Base-by-base conservation (phyloP, 2,888 invertebrate species). In the Chelonus formosanus region DNA sequence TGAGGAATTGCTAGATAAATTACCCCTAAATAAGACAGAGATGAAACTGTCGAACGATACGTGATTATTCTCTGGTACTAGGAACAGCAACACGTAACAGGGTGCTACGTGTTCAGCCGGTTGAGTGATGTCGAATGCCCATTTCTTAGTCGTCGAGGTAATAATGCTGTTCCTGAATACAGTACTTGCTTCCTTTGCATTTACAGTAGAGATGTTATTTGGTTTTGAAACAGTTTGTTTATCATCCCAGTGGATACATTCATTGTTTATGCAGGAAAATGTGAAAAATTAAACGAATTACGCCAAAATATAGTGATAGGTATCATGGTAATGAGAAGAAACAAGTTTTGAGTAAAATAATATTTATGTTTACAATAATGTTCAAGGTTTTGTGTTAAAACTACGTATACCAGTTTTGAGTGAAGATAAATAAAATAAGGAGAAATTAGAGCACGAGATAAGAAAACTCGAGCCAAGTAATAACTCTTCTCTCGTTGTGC, bases 401-500 rank as follows among this genome's bases (percentile, higher is more conserved):
- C 20, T 20, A 20, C 1, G 20, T 20, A 20, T 20, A 20, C 20
- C 2, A 20, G 20, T 20, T 20, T 20, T 20, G 5, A 20, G 36
- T 35, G n/a, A 3, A 40, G 40, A 40, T 40, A 57, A 32, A 8
- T n/a, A 47, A 54, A 57, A 67, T 40, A 50, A 10, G 8, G 44
- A 55, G 44, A 47, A 67, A 53, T 52, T 40, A 56, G 6, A 20
- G 56, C 50, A 36, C 52, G 45, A 20, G 45, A 8, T 55, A 40
- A 6, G 40, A 40, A 40, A 3, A 3, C 40, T 40, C 5, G 40
- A 40, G 40, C 40, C 40, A 40, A 52, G 65, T 68, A 70, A 69
- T 75, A 74, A 74, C 56, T 75, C 74, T 73, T 74, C 70, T 67
- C 73, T 74, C 70, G 56, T 61, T 44, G 59, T 35, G 43, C 57